Evolutionary conservation across 2,797 vertebrate species (phyloP), one percentile per base, ranked within the genome.

Genomic region (Bucorvus abyssinicus): DNA sequence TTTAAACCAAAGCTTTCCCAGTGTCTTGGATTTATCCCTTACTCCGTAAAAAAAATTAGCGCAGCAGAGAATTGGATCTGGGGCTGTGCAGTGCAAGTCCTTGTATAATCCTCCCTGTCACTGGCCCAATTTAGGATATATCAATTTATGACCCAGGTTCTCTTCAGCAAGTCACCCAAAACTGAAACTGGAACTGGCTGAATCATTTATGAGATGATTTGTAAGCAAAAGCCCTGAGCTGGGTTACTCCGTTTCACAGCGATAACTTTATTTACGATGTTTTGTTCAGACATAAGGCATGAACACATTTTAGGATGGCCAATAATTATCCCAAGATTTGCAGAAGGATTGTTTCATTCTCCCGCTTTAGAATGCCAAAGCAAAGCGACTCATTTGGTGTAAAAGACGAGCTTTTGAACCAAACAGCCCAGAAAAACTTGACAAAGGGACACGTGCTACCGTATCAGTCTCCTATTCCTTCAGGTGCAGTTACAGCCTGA

Each of bases 61-160:
- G 63, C 70, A 93, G 70, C 44, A 69, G 67, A 29, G 44, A 24
- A 69, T 53, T 76, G 47, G 32, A 77, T n/a, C n/a, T 64, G 19
- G 36, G 52, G 49, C 71, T 92, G 56, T 68, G 40, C 71, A 87
- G 78, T 53, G 70, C 56, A 89, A 94, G 70, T 79, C 74, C 56
- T 89, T 82, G 90, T 60, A 70, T 77, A 92, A 92, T 87, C 78
- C 56, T 85, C 13, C 34, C 29, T 77, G 86, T 89, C 86, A 74
- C 70, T 71, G 78, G 69, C 60, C 53, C 64, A 84, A 17, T 92
- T 93, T 87, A 89, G 63, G 67, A 45, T 60, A 60, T 89, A 89
- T 76, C 56, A 82, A 89, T 96, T 94, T 96, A 96, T 84, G 87
- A 93, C 57, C 89, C 78, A 89, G 75, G 87, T 85, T 89, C 69